These are phyloP conservation scores for Terebella lapidaria DNA, from an alignment of 2,888 invertebrate genomes.

Conservation along the genomic window DNA sequence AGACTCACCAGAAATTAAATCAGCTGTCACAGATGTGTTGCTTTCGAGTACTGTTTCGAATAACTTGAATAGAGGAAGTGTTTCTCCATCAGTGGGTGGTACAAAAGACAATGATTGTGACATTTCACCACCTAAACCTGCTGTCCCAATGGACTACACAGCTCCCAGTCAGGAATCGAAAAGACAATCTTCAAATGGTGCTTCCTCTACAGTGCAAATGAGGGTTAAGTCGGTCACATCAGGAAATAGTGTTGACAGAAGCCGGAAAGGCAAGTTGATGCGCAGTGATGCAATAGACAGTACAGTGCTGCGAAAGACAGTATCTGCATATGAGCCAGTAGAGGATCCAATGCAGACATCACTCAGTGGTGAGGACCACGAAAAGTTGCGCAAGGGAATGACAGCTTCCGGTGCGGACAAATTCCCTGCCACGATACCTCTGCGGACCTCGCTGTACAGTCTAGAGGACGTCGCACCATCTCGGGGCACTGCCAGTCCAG, in stretches of 20 bases:
- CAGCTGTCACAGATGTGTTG: too few relatives aligned
- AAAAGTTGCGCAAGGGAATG: conserved; percentile 17
- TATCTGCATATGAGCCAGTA: too few relatives aligned
- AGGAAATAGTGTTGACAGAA: neutral
- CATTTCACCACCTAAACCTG: neutral
- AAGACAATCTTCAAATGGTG: neutral
- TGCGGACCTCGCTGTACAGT: neutral
- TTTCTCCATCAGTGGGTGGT: neutral
- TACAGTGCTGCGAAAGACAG: too few relatives aligned
- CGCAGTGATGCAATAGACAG: neutral
- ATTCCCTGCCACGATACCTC: conserved; percentile 8
- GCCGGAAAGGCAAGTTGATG: neutral
- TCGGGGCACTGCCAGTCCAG: neutral
- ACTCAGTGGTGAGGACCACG: too few relatives aligned
- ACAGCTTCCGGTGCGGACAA: conserved; percentile 16
- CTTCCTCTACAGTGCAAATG: neutral
- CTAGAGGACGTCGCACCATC: neutral
- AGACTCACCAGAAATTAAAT: too few relatives aligned
- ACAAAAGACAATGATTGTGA: neutral
- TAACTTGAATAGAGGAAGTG: neutral
- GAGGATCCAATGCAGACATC: too few relatives aligned
- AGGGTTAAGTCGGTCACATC: neutral
- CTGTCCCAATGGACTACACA: neutral
- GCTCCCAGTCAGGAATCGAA: neutral
- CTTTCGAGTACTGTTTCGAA: neutral